phyloP scores from a whole-genome alignment of 2,113 vertebrate species.

The Lates calcarifer region DNA sequence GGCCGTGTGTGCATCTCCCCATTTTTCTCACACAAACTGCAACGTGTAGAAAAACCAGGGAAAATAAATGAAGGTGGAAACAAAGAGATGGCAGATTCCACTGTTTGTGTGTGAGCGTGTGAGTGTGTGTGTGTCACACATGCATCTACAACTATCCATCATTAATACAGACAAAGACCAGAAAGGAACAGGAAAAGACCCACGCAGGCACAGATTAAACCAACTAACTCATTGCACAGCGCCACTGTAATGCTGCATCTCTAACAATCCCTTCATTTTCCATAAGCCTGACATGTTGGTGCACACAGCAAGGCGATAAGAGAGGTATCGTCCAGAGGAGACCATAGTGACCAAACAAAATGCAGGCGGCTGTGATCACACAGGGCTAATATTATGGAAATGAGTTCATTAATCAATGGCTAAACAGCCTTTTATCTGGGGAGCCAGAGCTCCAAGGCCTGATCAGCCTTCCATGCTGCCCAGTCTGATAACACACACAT shows the following conservation, averaged over 20 bases:
- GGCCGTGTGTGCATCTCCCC: conserved; percentile 47
- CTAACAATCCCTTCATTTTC: conserved; percentile 16
- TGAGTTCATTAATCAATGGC: conserved; percentile 83
- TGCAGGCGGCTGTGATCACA: conserved; percentile 57
- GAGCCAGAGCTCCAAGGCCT: conserved; percentile 57
- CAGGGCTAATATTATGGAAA: conserved; percentile 82
- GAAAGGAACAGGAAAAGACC: conserved; percentile 41
- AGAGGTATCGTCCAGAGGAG: background rate
- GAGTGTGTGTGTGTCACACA: conserved; percentile 36
- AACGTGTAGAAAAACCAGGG: conserved; percentile 68
- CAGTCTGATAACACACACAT: conserved; percentile 58
- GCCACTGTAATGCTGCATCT: background rate
- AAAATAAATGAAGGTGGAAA: conserved; percentile 76
- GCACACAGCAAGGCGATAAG: conserved; percentile 3
- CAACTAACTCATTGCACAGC: background rate
- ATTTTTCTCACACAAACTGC: conserved; percentile 73
- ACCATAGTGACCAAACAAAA: conserved; percentile 39
- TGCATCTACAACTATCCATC: conserved; percentile 73
- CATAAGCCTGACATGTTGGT: conserved; percentile 11
- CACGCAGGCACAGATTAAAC: conserved; percentile 15
- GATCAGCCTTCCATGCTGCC: conserved; percentile 56
- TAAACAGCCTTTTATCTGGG: conserved; percentile 78
- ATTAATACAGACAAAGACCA: conserved; percentile 74
- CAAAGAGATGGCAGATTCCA: conserved; percentile 77
- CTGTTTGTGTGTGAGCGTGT: conserved; percentile 41